Conservation (phyloP, 2,797 vertebrate genomes). For the Falco berigora region DNA sequence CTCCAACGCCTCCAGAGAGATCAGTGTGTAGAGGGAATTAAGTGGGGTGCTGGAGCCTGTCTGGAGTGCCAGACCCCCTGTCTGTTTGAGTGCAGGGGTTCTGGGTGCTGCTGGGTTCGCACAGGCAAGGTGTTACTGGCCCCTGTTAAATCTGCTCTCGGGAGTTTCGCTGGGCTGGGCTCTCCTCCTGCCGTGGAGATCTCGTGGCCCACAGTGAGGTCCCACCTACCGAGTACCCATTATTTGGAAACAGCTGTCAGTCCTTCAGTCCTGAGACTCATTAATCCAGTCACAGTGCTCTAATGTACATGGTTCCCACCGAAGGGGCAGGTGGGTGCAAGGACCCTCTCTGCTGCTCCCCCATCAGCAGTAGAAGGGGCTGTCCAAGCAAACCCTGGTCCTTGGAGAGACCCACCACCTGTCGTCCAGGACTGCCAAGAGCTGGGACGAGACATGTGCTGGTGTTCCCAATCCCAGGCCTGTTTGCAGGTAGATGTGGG, state of each 20-base stretch:
- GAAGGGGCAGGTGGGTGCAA: background rate
- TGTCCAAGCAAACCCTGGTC: background rate
- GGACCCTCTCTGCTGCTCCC: background rate
- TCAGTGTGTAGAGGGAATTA: background rate
- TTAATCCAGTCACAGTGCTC: fast-evolving
- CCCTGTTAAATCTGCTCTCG: background rate
- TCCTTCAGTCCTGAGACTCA: fast-evolving
- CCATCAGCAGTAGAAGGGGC: fast-evolving
- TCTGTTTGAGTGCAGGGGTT: background rate
- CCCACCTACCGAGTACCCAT: background rate
- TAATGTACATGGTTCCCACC: fast-evolving
- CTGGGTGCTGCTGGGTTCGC: background rate
- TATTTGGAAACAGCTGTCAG: background rate
- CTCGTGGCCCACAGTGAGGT: background rate
- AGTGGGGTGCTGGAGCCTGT: background rate
- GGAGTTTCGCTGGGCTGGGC: background rate
- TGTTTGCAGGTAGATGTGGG: background rate
- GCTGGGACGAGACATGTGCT: background rate
- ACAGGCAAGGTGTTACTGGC: fast-evolving
- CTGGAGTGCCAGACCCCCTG: fast-evolving
- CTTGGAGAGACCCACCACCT: background rate
- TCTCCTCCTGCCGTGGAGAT: background rate
- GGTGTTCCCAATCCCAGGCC: background rate
- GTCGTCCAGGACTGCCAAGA: fast-evolving
- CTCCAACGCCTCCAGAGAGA: background rate